Percentiles rank a stretch among this genome's conserved stretches.
Evolutionary conservation across 2,888 invertebrate genomes (phyloP).

Genomic region (Clivina fossor): DNA sequence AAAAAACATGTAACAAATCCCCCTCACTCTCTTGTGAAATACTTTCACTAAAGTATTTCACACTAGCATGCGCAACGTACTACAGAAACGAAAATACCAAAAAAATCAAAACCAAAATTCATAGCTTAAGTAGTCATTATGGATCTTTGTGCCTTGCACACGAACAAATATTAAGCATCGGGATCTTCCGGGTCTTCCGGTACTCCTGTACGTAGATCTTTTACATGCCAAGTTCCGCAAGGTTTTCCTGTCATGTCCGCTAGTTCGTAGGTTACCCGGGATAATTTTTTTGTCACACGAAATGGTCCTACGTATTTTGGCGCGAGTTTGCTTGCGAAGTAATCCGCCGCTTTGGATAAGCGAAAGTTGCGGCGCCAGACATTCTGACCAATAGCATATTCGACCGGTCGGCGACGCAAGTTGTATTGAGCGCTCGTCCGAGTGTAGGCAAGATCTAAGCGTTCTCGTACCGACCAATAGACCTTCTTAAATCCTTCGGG

Average conservation of each 20-base stretch:
- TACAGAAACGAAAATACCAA: too few relatives aligned
- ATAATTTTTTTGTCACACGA: background rate
- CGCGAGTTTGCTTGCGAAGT: conserved; percentile 19
- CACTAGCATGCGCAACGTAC: too few relatives aligned
- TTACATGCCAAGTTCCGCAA: conserved; percentile 10
- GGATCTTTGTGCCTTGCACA: too few relatives aligned
- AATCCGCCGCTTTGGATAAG: background rate
- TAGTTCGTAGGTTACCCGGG: background rate
- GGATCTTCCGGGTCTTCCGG: too few relatives aligned
- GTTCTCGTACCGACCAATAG: background rate
- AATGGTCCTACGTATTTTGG: conserved; percentile 35
- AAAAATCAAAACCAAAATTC: too few relatives aligned
- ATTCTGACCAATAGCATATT: background rate
- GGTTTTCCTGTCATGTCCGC: conserved; percentile 4
- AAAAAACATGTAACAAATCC: too few relatives aligned
- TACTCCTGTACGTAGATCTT: too few relatives aligned
- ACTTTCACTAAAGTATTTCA: too few relatives aligned
- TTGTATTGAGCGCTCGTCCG: background rate
- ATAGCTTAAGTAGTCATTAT: too few relatives aligned
- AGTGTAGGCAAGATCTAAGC: background rate
- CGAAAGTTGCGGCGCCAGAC: conserved; percentile 4
- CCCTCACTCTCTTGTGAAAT: too few relatives aligned
- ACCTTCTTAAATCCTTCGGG: background rate
- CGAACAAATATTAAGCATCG: too few relatives aligned
- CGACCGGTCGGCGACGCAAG: background rate